phyloP scores from a whole-genome alignment of 2,113 vertebrate genomes.

The Eolophus roseicapilla region DNA sequence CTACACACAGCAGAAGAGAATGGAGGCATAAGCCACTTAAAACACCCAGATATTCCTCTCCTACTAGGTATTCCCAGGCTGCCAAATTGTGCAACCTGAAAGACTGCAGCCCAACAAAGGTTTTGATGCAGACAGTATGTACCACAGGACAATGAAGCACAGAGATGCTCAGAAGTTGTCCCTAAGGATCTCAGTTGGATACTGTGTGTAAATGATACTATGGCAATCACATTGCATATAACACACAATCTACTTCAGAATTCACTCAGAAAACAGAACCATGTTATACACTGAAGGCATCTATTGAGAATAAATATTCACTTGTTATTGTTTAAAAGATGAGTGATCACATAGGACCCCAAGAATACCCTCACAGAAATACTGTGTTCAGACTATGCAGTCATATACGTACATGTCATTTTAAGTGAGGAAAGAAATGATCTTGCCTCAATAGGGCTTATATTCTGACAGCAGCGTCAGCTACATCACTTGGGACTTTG shows the following conservation, averaged over 20 bases:
- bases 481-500: background rate
- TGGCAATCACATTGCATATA: background rate
- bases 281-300: background rate
- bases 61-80: background rate
- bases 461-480: conserved; percentile 27
- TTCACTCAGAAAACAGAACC: background rate
- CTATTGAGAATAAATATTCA: background rate
- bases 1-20: background rate
- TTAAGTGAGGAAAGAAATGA: conserved; percentile 23
- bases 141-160: background rate
- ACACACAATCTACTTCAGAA: background rate
- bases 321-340: background rate
- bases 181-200: background rate
- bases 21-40: background rate
- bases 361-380: background rate
- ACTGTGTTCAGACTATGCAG: background rate
- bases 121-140: background rate
- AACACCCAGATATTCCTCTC: background rate
- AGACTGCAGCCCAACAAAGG: background rate
- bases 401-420: background rate
- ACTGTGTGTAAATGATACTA: background rate
- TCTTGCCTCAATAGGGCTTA: background rate
- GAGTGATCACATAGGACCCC: background rate
- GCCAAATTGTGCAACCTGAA: background rate
- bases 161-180: background rate